These are phyloP conservation scores for Hemaris fuciformis DNA, from an alignment of 2,888 invertebrate species.

Conservation along the genomic window DNA sequence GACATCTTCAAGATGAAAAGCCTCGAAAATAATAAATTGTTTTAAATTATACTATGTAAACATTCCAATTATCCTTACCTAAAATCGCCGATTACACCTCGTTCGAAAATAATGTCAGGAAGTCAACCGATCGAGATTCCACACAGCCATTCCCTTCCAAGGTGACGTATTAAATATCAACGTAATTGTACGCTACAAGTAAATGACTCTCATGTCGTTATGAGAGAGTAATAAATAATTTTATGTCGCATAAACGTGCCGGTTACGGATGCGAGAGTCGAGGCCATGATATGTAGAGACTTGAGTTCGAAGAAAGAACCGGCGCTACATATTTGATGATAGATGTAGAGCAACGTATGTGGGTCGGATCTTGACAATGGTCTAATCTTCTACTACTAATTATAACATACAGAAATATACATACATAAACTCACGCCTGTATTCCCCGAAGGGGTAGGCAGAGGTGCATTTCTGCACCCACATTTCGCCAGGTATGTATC, in stretches of 20 bases:
- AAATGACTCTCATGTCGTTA: neutral
- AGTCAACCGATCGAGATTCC: neutral
- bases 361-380: no score
- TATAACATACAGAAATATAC: no score
- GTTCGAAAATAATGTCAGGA: slow-evolving; percentile 2
- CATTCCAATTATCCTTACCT: neutral
- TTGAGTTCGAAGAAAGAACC: neutral
- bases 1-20: no score
- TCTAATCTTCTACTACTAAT: no score
- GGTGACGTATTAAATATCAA: slow-evolving; percentile 1
- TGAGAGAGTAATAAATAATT: neutral
- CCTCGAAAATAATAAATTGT: neutral
- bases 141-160: neutral
- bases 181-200: neutral
- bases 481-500: no score
- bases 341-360: neutral
- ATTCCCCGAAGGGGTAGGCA: no score
- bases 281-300: neutral
- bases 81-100: neutral
- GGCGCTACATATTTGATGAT: neutral
- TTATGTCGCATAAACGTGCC: neutral
- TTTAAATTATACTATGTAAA: neutral
- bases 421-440: no score
- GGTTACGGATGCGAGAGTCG: neutral
- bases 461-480: no score